Base-by-base conservation (phyloP, 1,140 invertebrate species). In the Pantala flavescens region DNA sequence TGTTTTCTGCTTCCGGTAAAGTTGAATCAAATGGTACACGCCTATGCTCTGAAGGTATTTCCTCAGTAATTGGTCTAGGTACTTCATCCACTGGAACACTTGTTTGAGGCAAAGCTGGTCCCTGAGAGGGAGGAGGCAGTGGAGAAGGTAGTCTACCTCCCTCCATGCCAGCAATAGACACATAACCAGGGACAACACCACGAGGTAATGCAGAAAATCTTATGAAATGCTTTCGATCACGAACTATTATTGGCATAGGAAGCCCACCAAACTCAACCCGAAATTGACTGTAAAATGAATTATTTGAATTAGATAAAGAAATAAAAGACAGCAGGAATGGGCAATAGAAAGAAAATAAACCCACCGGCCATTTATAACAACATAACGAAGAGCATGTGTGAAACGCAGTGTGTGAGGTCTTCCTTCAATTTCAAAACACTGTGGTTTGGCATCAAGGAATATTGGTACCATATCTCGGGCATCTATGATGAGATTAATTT, bases 211-310 rank as follows among this genome's bases (percentile, higher is more conserved):
- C 90, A 0, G 91, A 87, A 77, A 97, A 89, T 43, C 93, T 85
- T 23, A 98, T 87, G 78, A 92, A 95, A 82, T 95, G 92, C 77
- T 91, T 91, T 76, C 90, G 89, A 23, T 89, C 90, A 24, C 89
- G 88, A 28, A 97, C 86, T 73, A 91, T 87, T 73, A 97, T 90
- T 0, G 94, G 90, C 79, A 95, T 94, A 0, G 96, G 95, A 63
- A 97, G 85, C 12, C 95, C 96, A 71, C 96, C 96, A 85, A 97
- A 98, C 76, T 95, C 90, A 0, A 88, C 84, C 75, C 82, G 82
- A 23, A 78, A 76, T 74, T 70, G 42, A 16, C 49, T 63, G 14
- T 12, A 63, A 71, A 63, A 19, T 71, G 10, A 14, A 71, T n/a
- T 71, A 12, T 71, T 71, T 71, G 70, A 71, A n/a, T 71, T 19